phyloP scores from a whole-genome alignment of 1,140 invertebrate species.

The Bombus huntii region DNA sequence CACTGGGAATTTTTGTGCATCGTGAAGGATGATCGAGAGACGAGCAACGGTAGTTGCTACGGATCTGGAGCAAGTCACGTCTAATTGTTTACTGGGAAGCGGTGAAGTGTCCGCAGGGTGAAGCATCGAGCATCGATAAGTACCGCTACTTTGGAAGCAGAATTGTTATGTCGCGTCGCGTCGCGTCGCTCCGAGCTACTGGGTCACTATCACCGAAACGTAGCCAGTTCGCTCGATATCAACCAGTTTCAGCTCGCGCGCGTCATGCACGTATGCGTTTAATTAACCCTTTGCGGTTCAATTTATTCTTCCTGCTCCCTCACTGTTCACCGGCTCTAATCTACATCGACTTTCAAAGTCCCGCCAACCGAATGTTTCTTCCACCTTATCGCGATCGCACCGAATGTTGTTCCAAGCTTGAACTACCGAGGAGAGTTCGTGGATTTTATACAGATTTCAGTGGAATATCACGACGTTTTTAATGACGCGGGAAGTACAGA shows the following conservation, averaged over 20 bases:
- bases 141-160: constrained; percentile 63
- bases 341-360: constrained; percentile 42
- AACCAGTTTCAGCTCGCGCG: constrained; percentile 11
- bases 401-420: not conserved
- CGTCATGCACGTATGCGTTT: constrained; percentile 46
- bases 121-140: constrained; percentile 15
- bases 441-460: not conserved
- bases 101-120: constrained; percentile 49
- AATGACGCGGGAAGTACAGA: too few species aligned
- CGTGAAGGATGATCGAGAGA: constrained; percentile 6
- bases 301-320: constrained; percentile 26
- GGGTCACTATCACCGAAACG: constrained; percentile 55
- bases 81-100: constrained; percentile 70
- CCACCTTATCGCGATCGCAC: constrained; percentile 36
- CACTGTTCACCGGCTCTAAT: not conserved
- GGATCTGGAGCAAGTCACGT: constrained; percentile 58
- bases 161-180: constrained; percentile 55
- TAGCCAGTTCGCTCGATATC: not conserved
- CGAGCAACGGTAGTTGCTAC: constrained; percentile 59
- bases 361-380: not conserved
- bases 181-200: constrained; percentile 42
- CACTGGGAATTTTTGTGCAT: not conserved
- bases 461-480: too few species aligned
- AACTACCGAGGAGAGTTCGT: not conserved
- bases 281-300: constrained; percentile 50